Conservation (phyloP, 1,140 invertebrate genomes). For the Drosophila prosaltans region DNA sequence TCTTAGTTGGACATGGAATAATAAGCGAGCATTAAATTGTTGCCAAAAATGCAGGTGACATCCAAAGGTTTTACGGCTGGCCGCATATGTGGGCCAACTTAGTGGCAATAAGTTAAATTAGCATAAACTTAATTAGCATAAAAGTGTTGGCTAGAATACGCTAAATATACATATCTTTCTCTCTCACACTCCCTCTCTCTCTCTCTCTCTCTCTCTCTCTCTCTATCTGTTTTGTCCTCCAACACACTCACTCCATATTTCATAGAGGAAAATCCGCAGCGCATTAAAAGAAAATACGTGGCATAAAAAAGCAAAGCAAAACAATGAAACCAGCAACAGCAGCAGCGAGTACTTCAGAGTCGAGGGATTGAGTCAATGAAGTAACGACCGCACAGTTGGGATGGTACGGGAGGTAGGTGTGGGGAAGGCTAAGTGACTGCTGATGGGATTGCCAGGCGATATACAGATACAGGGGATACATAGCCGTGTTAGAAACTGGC, state of each 20-base stretch:
- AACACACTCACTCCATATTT: conserved; percentile 55
- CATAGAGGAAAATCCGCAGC: conserved; percentile 73
- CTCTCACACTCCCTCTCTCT: neutral
- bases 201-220: neutral
- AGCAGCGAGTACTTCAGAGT: conserved; percentile 40
- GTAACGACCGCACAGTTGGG: conserved; percentile 64
- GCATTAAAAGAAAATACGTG: conserved; percentile 80
- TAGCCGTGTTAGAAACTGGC: conserved; percentile 39
- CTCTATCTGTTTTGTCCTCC: neutral
- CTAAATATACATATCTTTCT: too few species aligned
- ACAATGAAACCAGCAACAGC: conserved; percentile 58
- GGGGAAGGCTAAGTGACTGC: conserved; percentile 68
- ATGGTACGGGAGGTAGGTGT: neutral
- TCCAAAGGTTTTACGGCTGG: conserved; percentile 59
- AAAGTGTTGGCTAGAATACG: conserved; percentile 69
- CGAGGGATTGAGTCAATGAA: conserved; percentile 79
- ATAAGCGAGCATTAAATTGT: conserved; percentile 20
- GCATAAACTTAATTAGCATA: conserved; percentile 81
- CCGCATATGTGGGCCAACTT: conserved; percentile 80
- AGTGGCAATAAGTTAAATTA: conserved; percentile 81
- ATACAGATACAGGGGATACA: conserved; percentile 37
- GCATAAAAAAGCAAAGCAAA: conserved; percentile 67
- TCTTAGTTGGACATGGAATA: conserved; percentile 17
- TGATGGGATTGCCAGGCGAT: conserved; percentile 74
- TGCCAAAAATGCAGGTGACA: conserved; percentile 21